These are phyloP conservation scores for Salvator merianae DNA, from an alignment of 2,113 vertebrate genomes.

Conservation along the genomic window DNA sequence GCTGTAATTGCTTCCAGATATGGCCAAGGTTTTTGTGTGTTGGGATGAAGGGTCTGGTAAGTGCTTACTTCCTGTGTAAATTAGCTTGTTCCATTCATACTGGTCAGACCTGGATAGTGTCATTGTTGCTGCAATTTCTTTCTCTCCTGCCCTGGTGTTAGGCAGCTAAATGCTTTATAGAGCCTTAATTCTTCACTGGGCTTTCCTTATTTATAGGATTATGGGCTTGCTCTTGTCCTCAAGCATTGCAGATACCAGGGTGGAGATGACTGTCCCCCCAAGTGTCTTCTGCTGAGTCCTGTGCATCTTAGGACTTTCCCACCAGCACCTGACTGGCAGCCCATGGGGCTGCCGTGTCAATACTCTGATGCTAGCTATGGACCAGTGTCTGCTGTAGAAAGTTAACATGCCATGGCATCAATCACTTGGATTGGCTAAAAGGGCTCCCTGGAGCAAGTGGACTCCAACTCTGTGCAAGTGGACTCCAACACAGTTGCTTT, in stretches of 20 bases:
- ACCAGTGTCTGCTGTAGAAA: too few species aligned
- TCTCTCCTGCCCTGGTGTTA: conserved; percentile 28
- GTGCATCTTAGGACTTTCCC: too few species aligned
- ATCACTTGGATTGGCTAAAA: too few species aligned
- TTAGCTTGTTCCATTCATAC: conserved; percentile 84
- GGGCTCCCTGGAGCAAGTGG: too few species aligned
- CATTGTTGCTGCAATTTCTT: conserved; percentile 62
- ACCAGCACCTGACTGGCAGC: too few species aligned
- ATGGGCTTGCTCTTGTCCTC: background rate
- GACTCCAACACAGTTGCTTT: too few species aligned
- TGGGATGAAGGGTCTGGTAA: conserved; percentile 88
- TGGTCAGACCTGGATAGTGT: conserved; percentile 85
- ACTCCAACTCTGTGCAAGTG: too few species aligned
- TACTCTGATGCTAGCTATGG: too few species aligned
- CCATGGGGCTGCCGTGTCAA: too few species aligned
- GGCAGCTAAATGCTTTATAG: conserved; percentile 34
- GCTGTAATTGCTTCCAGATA: conserved; percentile 96
- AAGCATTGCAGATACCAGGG: background rate
- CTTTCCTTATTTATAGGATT: background rate
- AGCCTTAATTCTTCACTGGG: conserved; percentile 47
- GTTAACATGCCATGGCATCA: too few species aligned
- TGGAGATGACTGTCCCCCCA: background rate
- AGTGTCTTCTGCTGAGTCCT: background rate
- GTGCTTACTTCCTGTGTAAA: conserved; percentile 94
- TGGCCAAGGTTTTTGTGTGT: conserved; percentile 85